phyloP scores from a whole-genome alignment of 2,888 invertebrate genomes.

The Synanthedon andrenaeformis region DNA sequence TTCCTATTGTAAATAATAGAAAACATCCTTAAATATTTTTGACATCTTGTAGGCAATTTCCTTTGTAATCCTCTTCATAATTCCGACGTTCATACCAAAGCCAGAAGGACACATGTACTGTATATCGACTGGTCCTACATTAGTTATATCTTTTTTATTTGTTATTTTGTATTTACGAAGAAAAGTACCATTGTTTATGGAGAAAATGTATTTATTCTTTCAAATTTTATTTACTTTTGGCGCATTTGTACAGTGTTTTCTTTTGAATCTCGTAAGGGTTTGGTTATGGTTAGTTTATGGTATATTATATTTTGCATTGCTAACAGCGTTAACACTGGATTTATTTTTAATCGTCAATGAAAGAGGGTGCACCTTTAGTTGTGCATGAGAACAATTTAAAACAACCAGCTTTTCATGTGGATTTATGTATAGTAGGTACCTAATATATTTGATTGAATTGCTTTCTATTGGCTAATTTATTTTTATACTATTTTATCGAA shows the following conservation, averaged over 20 bases:
- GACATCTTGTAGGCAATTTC: constrained; percentile 42
- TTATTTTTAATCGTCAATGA: constrained; percentile 59
- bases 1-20: no score
- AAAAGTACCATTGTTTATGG: constrained; percentile 59
- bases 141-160: constrained; percentile 53
- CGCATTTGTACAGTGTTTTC: constrained; percentile 57
- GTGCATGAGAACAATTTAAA: constrained; percentile 29
- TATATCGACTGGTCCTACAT: constrained; percentile 55
- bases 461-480: constrained; percentile 9
- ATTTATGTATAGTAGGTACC: constrained; percentile 11
- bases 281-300: constrained; percentile 60
- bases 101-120: constrained; percentile 63
- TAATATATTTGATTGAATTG: no score
- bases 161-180: constrained; percentile 49
- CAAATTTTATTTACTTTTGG: constrained; percentile 63
- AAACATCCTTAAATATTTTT: no score
- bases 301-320: constrained; percentile 46
- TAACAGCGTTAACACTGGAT: constrained; percentile 46
- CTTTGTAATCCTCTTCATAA: constrained; percentile 20
- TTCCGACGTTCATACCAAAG: constrained; percentile 37
- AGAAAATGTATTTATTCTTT: constrained; percentile 63
- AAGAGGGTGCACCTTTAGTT: constrained; percentile 63
- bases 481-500: constrained; percentile 10
- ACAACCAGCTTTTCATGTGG: no score
- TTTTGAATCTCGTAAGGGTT: constrained; percentile 46